Evolutionary conservation across 1,140 invertebrate species (phyloP), one percentile per base, ranked within the genome.

Genomic region (Dendroctonus ponderosae): DNA sequence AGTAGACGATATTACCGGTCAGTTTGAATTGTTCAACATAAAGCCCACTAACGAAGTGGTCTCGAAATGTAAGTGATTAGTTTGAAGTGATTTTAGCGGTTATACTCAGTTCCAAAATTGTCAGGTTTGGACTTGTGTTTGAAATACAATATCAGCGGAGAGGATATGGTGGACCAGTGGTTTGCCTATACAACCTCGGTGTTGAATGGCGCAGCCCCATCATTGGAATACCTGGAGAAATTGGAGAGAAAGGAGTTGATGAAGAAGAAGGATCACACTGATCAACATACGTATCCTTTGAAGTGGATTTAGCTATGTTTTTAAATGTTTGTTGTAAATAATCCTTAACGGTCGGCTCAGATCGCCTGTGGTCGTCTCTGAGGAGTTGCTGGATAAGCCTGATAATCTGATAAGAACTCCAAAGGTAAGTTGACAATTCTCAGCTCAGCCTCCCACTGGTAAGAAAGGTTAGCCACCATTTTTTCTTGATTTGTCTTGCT

Each of bases 111-210:
- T 53, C 7, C 14, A 41, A 0, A 8, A 42, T 71, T 66, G 61
- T 66, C 71, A 82, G 80, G 85, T 80, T 75, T 83, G 71, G 84
- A 82, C 74, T 78, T 88, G 68, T 87, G 86, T 71, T 74, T 81
- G 64, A 77, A 78, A 56, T 83, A 86, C 69, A 78, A 81, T 73
- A 75, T 88, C n/a, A 64, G 70, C 50, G 84, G 85, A 63, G 83
- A 86, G 54, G 85, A 86, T 74, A 84, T 87, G 70, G 85, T 84
- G 60, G 86, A 87, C 72, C 81, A 84, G 79, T 89, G 86, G 86
- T 83, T 85, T 80, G 86, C 86, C 9, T 88, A 83, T 69, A 85
- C 84, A 70, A 76, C 86, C 61, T 86, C 86, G 9, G 74, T 85
- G 74, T 78, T 85, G 60, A 80, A 84, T 62, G 84, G 84, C 12